phyloP scores from a whole-genome alignment of 2,113 vertebrate genomes.

The Salvelinus alpinus region DNA sequence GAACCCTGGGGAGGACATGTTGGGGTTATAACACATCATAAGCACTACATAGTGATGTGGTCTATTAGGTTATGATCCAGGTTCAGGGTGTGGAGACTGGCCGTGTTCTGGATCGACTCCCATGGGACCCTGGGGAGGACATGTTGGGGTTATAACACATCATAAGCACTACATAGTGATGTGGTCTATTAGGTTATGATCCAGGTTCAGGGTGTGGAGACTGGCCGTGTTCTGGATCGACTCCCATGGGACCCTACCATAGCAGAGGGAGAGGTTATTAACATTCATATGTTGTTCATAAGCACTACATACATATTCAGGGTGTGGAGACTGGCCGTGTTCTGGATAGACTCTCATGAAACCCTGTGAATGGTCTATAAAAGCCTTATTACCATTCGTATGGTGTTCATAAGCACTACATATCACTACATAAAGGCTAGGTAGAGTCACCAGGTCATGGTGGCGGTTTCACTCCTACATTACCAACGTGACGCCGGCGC shows the following conservation, averaged over 20 bases:
- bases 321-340: neutral
- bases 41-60: too few relatives aligned
- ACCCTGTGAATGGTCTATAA: slow-evolving; percentile 57
- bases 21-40: too few relatives aligned
- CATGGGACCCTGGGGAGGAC: slow-evolving; percentile 66
- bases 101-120: slow-evolving; percentile 81
- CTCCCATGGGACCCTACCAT: slow-evolving; percentile 82
- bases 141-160: too few relatives aligned
- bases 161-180: too few relatives aligned
- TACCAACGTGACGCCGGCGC: too few relatives aligned
- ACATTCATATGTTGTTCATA: too few relatives aligned
- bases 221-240: slow-evolving; percentile 75
- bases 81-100: too few relatives aligned
- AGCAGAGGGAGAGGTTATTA: neutral
- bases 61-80: too few relatives aligned
- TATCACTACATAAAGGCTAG: too few relatives aligned
- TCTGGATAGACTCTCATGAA: slow-evolving; percentile 46
- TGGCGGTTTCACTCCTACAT: neutral
- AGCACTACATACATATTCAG: neutral
- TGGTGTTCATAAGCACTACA: neutral
- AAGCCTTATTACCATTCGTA: neutral
- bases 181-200: too few relatives aligned
- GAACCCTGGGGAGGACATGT: slow-evolving; percentile 27
- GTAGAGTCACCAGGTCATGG: neutral
- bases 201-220: too few relatives aligned